Base-by-base conservation (phyloP, 2,888 invertebrate genomes). In the Nomada lathburiana region DNA sequence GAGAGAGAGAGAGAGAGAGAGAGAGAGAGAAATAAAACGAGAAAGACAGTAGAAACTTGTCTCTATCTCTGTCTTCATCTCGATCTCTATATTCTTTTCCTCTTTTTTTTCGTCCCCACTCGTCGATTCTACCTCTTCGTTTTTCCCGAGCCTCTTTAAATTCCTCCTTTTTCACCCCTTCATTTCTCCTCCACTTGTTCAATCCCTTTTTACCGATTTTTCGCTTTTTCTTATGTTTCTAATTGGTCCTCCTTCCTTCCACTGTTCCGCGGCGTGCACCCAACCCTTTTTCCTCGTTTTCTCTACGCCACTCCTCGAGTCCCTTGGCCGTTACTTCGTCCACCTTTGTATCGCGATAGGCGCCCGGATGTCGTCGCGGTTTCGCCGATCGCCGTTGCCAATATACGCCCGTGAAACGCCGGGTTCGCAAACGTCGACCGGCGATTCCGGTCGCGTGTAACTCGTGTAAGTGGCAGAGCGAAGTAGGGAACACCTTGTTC, bases 11-110 rank as follows among this genome's bases (percentile, higher is more conserved):
- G 20, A 44, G 59, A 53, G 13, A 50, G 59, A 55, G 50, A 64
- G 62, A 47, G 63, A 59, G 47, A 23, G 67, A 71, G 63, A 55
- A 55, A 71, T 26, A 63, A 68, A 78, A 70, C 42, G 69, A 69
- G 52, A 55, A 69, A 69, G 74, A 80, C 53, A 71, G 75, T 42
- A 59, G 68, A 60, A 71, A 68, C 76, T 83, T 71, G 77, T 64
- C 71, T 74, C 74, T 82, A 52, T 84, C 78, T 63, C 64, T n/a
- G 52, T 74, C 59, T 42, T 67, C 79, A 57, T 67, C 76, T 76
- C 74, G 26, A 68, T 72, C 60, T 74, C 62, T 70, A 47, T 60
- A 57, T 59, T 53, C 18, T 53, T 16, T n/a, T 47, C n/a, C 29
- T n/a, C 7, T 36, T 63, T 52, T 1, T 68, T 5, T 57, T 26